Conservation (phyloP, 2,888 invertebrate genomes). For the Drosophila putrida region DNA sequence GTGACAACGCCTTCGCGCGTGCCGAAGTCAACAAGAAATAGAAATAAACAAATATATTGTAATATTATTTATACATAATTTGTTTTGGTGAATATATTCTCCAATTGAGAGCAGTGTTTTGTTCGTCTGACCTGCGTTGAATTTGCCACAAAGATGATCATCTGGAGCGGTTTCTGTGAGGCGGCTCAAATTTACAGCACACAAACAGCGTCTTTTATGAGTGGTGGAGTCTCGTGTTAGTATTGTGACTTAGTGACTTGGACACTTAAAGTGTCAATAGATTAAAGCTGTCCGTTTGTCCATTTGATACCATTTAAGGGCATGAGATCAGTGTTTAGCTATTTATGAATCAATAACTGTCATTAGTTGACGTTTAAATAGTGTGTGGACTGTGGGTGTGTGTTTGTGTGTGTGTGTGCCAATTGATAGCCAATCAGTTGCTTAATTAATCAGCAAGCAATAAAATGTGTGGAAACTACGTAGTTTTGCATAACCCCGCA, state of each 20-base stretch:
- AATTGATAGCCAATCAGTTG: conserved; percentile 15
- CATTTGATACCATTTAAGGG: conserved; percentile 11
- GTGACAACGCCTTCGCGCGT: conserved; percentile 65
- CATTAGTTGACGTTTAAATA: conserved; percentile 6
- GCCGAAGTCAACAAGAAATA: conserved; percentile 22
- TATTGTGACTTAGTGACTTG: conserved; percentile 54
- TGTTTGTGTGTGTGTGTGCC: background rate
- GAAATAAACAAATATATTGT: background rate
- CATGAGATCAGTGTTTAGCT: conserved; percentile 13
- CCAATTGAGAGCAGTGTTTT: conserved; percentile 39
- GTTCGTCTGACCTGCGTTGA: conserved; percentile 49
- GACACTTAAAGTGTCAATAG: conserved; percentile 43
- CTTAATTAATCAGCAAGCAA: conserved; percentile 9
- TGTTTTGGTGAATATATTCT: conserved; percentile 23
- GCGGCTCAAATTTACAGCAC: conserved; percentile 84
- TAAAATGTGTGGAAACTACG: conserved; percentile 1
- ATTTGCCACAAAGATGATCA: conserved; percentile 75
- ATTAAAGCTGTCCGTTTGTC: conserved; percentile 14
- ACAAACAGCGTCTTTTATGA: conserved; percentile 83
- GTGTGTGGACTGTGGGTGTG: background rate
- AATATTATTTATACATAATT: conserved; percentile 29
- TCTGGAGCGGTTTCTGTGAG: conserved; percentile 85
- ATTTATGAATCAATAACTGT: conserved; percentile 42
- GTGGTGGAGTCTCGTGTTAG: conserved; percentile 83
- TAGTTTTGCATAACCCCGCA: background rate